phyloP scores from a whole-genome alignment of 2,888 invertebrate species.

The Danaus chrysippus region DNA sequence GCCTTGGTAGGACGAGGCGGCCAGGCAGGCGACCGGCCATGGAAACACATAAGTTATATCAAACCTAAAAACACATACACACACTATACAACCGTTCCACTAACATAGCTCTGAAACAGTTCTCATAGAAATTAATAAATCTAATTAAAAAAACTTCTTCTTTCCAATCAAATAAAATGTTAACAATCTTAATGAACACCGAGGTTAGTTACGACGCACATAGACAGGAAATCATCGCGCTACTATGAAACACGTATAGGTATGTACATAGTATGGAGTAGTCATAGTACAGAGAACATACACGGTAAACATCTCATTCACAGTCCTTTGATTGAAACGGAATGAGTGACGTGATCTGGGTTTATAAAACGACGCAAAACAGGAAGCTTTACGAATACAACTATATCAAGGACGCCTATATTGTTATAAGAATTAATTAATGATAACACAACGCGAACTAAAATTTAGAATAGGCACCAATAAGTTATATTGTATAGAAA shows the following conservation, averaged over 20 bases:
- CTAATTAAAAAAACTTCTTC: background rate
- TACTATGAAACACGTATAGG: constrained; percentile 46
- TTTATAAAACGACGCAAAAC: constrained; percentile 66
- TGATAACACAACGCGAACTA: too few relatives aligned
- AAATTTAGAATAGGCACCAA: too few relatives aligned
- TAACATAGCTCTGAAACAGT: background rate
- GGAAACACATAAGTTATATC: constrained; percentile 32
- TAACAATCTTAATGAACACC: constrained; percentile 22
- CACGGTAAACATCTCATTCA: constrained; percentile 73
- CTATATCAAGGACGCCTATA: constrained; percentile 69
- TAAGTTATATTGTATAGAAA: too few relatives aligned
- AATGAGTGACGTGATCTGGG: constrained; percentile 74
- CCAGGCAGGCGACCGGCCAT: constrained; percentile 39
- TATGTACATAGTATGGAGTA: constrained; percentile 30
- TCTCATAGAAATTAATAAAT: constrained; percentile 5
- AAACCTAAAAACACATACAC: constrained; percentile 21
- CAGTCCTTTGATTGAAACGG: constrained; percentile 72
- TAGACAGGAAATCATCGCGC: constrained; percentile 62
- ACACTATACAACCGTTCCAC: constrained; percentile 2
- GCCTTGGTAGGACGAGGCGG: constrained; percentile 66
- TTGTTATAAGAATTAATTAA: constrained; percentile 51
- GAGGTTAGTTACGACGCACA: constrained; percentile 31
- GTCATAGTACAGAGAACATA: constrained; percentile 29
- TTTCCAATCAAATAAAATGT: constrained; percentile 13
- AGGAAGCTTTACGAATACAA: constrained; percentile 72